phyloP scores from a whole-genome alignment of 2,113 vertebrate genomes.

The Speoplatyrhinus poulsoni region DNA sequence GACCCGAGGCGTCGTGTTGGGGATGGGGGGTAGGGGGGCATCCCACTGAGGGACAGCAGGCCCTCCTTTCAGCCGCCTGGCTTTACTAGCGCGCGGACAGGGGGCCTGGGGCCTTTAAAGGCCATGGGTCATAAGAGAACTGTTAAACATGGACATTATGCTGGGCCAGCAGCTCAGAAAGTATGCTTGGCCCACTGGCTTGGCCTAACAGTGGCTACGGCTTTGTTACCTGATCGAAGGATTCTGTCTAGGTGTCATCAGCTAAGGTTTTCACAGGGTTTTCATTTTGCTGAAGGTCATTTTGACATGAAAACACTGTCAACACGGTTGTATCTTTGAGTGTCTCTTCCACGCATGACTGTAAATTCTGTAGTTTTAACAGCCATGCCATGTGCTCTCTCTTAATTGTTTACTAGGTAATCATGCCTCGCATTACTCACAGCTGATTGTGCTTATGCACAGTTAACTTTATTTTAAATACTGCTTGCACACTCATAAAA shows the following conservation, averaged over 20 bases:
- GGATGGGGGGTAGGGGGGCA: conserved; percentile 57
- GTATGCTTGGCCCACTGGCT: neutral
- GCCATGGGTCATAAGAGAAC: conserved; percentile 47
- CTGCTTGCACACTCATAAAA: conserved; percentile 67
- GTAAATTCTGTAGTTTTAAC: conserved; percentile 5
- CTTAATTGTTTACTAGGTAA: conserved; percentile 48
- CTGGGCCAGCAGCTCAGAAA: conserved; percentile 38
- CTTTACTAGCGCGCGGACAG: conserved; percentile 78
- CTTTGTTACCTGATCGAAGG: neutral
- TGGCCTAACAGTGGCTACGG: neutral
- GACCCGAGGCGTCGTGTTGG: conserved; percentile 79
- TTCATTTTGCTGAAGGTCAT: no score
- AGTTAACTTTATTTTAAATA: conserved; percentile 72
- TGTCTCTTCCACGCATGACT: neutral
- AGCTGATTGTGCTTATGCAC: conserved; percentile 70
- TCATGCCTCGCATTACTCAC: conserved; percentile 45
- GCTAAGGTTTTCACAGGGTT: neutral
- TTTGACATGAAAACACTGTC: neutral
- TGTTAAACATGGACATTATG: conserved; percentile 55
- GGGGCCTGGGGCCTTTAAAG: conserved; percentile 53
- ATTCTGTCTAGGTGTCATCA: neutral
- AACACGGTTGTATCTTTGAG: neutral
- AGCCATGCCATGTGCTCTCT: conserved; percentile 26
- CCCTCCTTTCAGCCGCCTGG: conserved; percentile 78
- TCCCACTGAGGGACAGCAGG: conserved; percentile 81